phyloP scores from a whole-genome alignment of 2,797 vertebrate genomes.

The Manis pentadactyla region DNA sequence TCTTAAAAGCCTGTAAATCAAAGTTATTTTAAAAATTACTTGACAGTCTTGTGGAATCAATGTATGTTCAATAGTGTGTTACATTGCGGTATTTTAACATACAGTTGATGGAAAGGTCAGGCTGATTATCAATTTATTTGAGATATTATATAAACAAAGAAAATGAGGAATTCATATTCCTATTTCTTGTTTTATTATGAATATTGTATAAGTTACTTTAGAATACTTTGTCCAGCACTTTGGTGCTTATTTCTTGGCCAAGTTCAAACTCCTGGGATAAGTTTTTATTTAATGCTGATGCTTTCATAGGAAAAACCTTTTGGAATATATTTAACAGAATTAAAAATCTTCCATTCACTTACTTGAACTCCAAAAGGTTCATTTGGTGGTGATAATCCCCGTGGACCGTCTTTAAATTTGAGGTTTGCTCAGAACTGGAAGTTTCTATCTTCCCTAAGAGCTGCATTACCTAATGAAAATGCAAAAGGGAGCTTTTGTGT shows the following conservation, averaged over 20 bases:
- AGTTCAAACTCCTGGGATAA: conserved; percentile 63
- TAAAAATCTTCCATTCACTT: conserved; percentile 82
- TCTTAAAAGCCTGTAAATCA: background rate
- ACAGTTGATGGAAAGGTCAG: background rate
- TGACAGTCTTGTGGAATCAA: background rate
- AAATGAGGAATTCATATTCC: conserved; percentile 30
- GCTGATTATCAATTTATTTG: background rate
- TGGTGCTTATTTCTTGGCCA: conserved; percentile 57
- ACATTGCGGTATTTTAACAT: background rate
- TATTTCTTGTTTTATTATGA: conserved; percentile 37
- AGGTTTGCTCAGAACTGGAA: conserved; percentile 85
- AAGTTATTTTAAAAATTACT: background rate
- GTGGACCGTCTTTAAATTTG: conserved; percentile 84
- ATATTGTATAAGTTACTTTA: conserved; percentile 1
- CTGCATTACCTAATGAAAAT: conserved; percentile 87
- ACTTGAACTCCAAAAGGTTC: conserved; percentile 90
- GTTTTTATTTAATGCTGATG: conserved; percentile 69
- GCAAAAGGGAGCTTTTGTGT: conserved; percentile 69
- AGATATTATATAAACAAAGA: background rate
- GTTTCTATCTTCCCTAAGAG: conserved; percentile 88
- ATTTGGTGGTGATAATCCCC: conserved; percentile 88
- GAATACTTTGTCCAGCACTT: background rate
- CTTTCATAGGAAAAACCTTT: conserved; percentile 69
- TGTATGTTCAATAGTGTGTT: conserved; percentile 15
- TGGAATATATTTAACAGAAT: conserved; percentile 75